Base-by-base conservation (phyloP, 2,797 vertebrate species). In the Crenuchus spilurus region DNA sequence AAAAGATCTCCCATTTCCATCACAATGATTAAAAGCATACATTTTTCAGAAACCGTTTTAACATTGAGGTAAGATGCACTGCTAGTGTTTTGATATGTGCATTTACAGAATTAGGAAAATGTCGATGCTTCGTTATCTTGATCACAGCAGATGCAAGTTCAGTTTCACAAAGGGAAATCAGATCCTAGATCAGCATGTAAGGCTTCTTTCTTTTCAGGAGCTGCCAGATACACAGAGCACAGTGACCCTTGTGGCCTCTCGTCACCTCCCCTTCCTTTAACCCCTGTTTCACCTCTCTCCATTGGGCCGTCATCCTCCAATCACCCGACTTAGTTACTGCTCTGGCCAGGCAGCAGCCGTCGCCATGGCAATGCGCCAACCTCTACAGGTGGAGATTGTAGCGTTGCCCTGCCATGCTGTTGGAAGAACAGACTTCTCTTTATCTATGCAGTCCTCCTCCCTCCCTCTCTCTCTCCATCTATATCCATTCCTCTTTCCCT, bases 331-430 rank as follows among this genome's bases (percentile, higher is more conserved):
- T 88, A 86, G 86, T 92, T 88, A 85, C 86, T 77, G 91, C 85
- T 89, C 88, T 82, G 83, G 85, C 85, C 81, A 84, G 85, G 88
- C 90, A 87, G 87, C 72, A 89, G 90, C 86, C 86, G 88, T 90
- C 84, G 78, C 86, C 84, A 84, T 93, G 90, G 91, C 86, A 77
- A 87, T 86, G 66, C 72, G 88, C 89, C 86, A 91, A 87, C 79
- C 75, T 85, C 82, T 92, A 91, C 91, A 93, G 91, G 90, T 92
- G 91, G 91, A 92, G 84, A 84, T 80, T 83, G 87, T 84, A 90
- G 88, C 84, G 79, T 85, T 74, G 84, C 81, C 81, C 86, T 85
- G 86, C 87, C 86, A 87, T 84, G 83, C 87, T 87, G 84, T 85
- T 88, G 80, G 86, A 86, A 84, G 84, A 89, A 90, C 90, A 88